Conservation (phyloP, 2,797 vertebrate species). For the Carcharodon carcharias region DNA sequence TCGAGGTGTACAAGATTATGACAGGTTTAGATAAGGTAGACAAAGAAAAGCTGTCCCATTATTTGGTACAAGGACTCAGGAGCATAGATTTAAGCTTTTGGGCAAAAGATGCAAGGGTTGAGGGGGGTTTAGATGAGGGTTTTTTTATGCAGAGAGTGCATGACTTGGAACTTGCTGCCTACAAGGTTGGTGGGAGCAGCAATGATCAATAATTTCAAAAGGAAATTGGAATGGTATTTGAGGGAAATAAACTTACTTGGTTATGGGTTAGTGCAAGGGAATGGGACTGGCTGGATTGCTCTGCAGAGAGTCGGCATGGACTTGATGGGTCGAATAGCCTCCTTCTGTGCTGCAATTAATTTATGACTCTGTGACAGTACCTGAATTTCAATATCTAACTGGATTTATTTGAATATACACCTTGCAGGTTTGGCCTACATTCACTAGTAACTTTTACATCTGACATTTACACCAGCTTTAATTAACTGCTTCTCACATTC, state of each 20-base stretch:
- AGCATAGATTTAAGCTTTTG: neutral
- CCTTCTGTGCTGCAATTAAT: neutral
- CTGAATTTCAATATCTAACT: neutral
- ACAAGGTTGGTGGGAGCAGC: no score
- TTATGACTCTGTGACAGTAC: neutral
- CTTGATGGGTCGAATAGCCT: neutral
- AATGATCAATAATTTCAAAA: neutral
- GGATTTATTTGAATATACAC: conserved; percentile 16
- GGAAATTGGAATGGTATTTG: neutral
- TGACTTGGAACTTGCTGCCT: no score
- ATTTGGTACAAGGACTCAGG: neutral
- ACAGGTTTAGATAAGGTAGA: neutral
- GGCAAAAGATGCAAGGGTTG: neutral
- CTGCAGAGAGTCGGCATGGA: neutral
- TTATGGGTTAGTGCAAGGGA: neutral
- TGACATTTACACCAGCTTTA: neutral
- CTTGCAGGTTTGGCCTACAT: neutral
- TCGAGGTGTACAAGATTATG: neutral
- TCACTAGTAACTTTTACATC: neutral
- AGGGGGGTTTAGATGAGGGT: no score
- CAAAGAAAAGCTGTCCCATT: neutral
- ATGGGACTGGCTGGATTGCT: neutral
- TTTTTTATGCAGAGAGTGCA: no score
- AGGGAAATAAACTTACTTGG: neutral
- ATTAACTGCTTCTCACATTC: neutral